Conservation (phyloP, 92 coral and sea anemone genomes). For the Plumapathes pennacea region DNA sequence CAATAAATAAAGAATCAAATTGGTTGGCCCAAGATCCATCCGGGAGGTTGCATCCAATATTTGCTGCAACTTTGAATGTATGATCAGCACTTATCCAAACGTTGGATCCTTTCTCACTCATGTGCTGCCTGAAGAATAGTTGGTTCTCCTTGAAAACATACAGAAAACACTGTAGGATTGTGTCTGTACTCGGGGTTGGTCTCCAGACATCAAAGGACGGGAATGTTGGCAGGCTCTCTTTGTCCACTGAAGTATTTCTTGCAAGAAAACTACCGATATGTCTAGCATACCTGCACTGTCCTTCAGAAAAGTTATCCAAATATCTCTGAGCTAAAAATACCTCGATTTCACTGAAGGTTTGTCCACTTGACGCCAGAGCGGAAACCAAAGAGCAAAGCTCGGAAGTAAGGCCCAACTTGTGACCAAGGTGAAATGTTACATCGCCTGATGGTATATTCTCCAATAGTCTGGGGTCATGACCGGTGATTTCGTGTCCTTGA, state of each 20-base stretch:
- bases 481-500: conserved; percentile 25
- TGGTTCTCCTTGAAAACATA: conserved; percentile 10
- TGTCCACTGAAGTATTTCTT: background rate
- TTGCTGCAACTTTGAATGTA: conserved; percentile 22
- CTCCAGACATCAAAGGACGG: conserved; percentile 34
- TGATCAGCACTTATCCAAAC: conserved; percentile 18
- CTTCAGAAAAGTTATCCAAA: conserved; percentile 21
- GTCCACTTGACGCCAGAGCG: conserved; percentile 20
- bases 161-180: conserved; percentile 14
- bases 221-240: conserved; percentile 6
- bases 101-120: conserved; percentile 13
- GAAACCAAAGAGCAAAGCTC: conserved; percentile 27
- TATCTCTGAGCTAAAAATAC: conserved; percentile 23
- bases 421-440: conserved; percentile 12
- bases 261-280: background rate
- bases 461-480: conserved; percentile 13
- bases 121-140: conserved; percentile 8
- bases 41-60: conserved; percentile 35
- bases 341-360: conserved; percentile 16
- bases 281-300: conserved; percentile 20
- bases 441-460: conserved; percentile 13
- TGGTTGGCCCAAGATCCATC: conserved; percentile 23
- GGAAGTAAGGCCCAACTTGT: conserved; percentile 6
- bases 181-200: conserved; percentile 17
- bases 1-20: conserved; percentile 20